Base-by-base conservation (phyloP, 2,888 invertebrate species). In the Drosophila colorata region DNA sequence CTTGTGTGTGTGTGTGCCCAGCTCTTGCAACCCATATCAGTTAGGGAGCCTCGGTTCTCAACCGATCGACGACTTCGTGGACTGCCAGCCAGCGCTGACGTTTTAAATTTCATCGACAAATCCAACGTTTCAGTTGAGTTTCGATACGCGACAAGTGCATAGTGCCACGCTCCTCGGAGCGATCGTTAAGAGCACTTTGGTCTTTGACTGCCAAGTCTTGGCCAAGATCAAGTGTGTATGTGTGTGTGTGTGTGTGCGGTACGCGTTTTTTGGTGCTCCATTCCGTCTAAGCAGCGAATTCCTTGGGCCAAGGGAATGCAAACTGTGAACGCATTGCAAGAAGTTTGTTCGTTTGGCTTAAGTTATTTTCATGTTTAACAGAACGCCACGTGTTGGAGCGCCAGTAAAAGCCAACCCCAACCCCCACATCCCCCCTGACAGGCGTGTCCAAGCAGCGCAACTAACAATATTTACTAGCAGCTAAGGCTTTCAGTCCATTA, bases 321-420 rank as follows among this genome's bases (percentile, higher is more conserved):
- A 92, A 91, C 92, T 90, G 90, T 91, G 74, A 75, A 49, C 52
- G 58, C 64, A 73, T 82, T 80, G 71, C 66, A 86, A 87, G 80
- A 88, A 92, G 92, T 92, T 91, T 92, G 92, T 92, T 92, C 92
- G 92, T 92, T 92, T 92, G 92, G 92, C 92, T 92, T 91, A 92
- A 92, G 92, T 92, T 91, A 92, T 92, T 92, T 92, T 90, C 91
- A 80, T 78, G 90, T 83, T 88, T 84, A 79, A 74, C 51, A 53
- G 65, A 75, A 59, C 87, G 90, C 78, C 90, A 87, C 87, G 85
- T 89, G 85, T 57, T 75, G 57, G 37, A 35, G 33, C 33, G 52
- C 60, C 25, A 48, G 20, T 23, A 18, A 28, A 9, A 28, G 28
- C 55, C 20, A 13, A 4, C 33, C 33, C 33, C 14, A 3, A 38